These are phyloP conservation scores for Melanostoma scalare DNA, from an alignment of 2,888 invertebrate genomes.

Conservation along the genomic window DNA sequence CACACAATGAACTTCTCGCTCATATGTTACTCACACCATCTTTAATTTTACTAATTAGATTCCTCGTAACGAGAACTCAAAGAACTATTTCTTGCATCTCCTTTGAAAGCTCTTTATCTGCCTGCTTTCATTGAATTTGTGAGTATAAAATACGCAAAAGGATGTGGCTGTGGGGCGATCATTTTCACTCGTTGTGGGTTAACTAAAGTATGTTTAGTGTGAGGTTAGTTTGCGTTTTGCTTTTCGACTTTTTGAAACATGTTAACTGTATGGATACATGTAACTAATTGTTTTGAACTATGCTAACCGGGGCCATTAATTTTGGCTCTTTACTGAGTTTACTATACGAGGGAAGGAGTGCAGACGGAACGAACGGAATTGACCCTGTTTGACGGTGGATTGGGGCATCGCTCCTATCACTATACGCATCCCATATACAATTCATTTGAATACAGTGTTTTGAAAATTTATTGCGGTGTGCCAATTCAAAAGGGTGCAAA, in stretches of 20 bases:
- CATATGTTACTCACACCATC: background rate
- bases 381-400: conserved; percentile 36
- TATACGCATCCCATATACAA: conserved; percentile 38
- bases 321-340: conserved; percentile 33
- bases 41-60: conserved; percentile 68
- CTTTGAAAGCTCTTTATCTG: too few species aligned
- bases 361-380: conserved; percentile 20
- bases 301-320: conserved; percentile 70
- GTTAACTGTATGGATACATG: conserved; percentile 60
- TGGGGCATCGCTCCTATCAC: conserved; percentile 1
- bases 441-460: conserved; percentile 64
- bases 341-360: conserved; percentile 21
- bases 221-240: conserved; percentile 57
- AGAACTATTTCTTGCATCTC: conserved; percentile 53
- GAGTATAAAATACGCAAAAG: conserved; percentile 29
- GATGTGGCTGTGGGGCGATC: conserved; percentile 55
- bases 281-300: conserved; percentile 71
- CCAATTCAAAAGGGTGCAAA: conserved; percentile 26
- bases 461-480: conserved; percentile 63
- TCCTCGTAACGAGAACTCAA: conserved; percentile 50
- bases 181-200: conserved; percentile 22
- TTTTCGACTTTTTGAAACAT: conserved; percentile 68
- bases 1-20: background rate
- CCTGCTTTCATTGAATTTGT: conserved; percentile 2
- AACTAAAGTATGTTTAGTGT: conserved; percentile 2